Percentiles rank a stretch among this genome's conserved stretches.
phyloP scores from a whole-genome alignment of 2,113 vertebrate species.

The Etheostoma cragini region DNA sequence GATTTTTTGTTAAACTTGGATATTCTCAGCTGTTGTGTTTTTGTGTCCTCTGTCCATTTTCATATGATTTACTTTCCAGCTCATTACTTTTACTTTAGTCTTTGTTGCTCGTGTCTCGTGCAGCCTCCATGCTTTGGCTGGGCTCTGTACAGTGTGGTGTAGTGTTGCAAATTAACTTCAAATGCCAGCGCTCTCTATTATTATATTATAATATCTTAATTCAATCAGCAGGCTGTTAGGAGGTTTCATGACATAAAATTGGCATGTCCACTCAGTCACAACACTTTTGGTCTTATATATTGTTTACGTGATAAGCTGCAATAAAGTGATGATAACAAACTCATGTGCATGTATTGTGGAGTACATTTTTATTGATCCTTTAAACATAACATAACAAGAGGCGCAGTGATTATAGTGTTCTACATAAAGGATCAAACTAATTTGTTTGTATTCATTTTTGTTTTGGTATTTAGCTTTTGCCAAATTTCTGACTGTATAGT shows the following conservation, averaged over 20 bases:
- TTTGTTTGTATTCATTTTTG: background rate
- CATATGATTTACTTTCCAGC: slow-evolving; percentile 79
- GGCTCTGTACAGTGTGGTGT: slow-evolving; percentile 72
- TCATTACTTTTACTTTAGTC: slow-evolving; percentile 72
- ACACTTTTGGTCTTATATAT: slow-evolving; percentile 84
- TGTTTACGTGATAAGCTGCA: slow-evolving; percentile 81
- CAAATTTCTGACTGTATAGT: background rate
- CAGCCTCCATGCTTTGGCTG: slow-evolving; percentile 66
- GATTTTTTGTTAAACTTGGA: slow-evolving; percentile 87
- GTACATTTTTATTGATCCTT: slow-evolving; percentile 58
- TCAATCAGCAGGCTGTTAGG: slow-evolving; percentile 61
- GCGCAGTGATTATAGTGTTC: slow-evolving; percentile 10
- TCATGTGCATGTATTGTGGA: slow-evolving; percentile 45
- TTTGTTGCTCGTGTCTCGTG: slow-evolving; percentile 71
- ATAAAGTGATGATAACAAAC: slow-evolving; percentile 79
- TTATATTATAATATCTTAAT: slow-evolving; percentile 16
- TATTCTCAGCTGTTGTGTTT: slow-evolving; percentile 79
- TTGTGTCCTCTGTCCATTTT: slow-evolving; percentile 80
- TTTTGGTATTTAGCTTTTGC: slow-evolving; percentile 19
- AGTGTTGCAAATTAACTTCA: slow-evolving; percentile 71
- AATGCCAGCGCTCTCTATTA: slow-evolving; percentile 59
- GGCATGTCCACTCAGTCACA: slow-evolving; percentile 76
- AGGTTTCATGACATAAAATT: slow-evolving; percentile 72
- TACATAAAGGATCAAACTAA: background rate
- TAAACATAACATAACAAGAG: background rate